Conservation (phyloP, 1,140 invertebrate species). For the Campoletis sonorensis region DNA sequence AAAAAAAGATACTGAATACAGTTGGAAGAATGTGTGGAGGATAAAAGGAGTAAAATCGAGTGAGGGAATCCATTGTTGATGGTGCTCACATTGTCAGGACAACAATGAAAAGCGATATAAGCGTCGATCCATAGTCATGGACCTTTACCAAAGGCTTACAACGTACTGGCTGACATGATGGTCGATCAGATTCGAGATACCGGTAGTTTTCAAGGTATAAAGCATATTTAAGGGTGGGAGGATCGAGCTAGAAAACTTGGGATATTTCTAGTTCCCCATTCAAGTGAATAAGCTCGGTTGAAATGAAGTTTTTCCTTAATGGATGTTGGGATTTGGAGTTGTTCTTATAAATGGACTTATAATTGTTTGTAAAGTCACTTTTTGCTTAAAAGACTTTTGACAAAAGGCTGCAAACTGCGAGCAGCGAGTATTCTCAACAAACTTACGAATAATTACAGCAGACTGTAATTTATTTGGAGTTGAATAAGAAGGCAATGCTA, state of each 20-base stretch:
- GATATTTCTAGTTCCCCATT: neutral
- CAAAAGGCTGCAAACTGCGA: too few relatives aligned
- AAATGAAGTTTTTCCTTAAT: neutral
- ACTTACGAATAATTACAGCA: too few relatives aligned
- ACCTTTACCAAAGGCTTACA: neutral
- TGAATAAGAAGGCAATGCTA: too few relatives aligned
- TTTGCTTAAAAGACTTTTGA: too few relatives aligned
- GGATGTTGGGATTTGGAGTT: too few relatives aligned
- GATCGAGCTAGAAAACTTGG: neutral
- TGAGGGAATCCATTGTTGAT: slow-evolving; percentile 46
- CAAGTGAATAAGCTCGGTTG: neutral
- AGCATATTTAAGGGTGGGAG: neutral
- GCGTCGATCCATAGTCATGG: slow-evolving; percentile 26
- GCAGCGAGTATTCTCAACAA: too few relatives aligned
- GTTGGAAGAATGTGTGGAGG: neutral
- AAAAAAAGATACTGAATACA: slow-evolving; percentile 18
- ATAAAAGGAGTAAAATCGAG: slow-evolving; percentile 4
- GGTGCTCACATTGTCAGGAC: slow-evolving; percentile 43
- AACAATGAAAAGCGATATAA: slow-evolving; percentile 49
- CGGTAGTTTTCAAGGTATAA: neutral
- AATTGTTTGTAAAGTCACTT: too few relatives aligned
- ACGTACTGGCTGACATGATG: neutral
- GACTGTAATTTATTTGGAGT: too few relatives aligned
- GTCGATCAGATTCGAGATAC: neutral
- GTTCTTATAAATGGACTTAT: too few relatives aligned